These are phyloP conservation scores for Corydoras sp. DNA, from an alignment of 2,113 vertebrate species.

Conservation along the genomic window DNA sequence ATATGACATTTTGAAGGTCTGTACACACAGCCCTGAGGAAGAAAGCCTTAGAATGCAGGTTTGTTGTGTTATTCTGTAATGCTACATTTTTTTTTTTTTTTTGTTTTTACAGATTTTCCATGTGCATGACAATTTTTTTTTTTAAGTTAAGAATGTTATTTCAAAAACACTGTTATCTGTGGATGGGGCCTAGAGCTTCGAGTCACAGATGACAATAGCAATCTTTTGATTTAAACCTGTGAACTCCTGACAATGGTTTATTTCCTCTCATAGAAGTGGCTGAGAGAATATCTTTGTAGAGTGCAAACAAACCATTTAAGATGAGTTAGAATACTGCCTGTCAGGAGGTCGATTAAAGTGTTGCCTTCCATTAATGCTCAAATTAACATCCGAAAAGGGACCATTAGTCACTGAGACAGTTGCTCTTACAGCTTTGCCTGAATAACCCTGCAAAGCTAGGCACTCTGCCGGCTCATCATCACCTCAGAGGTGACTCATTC, in stretches of 20 bases:
- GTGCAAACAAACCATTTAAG: slow-evolving; percentile 12
- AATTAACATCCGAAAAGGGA: slow-evolving; percentile 34
- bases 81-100: too few relatives aligned
- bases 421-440: not conserved
- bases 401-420: slow-evolving; percentile 35
- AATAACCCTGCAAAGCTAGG: slow-evolving; percentile 11
- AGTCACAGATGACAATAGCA: not conserved
- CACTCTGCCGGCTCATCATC: slow-evolving; percentile 24
- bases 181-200: too few relatives aligned
- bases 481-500: slow-evolving; percentile 40
- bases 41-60: too few relatives aligned
- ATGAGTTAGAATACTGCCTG: slow-evolving; percentile 18
- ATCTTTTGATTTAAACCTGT: not conserved
- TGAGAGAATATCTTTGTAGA: not conserved
- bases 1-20: too few relatives aligned
- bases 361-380: slow-evolving; percentile 20
- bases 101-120: too few relatives aligned
- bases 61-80: too few relatives aligned
- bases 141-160: too few relatives aligned
- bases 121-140: too few relatives aligned
- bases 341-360: slow-evolving; percentile 30
- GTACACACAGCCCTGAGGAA: too few relatives aligned
- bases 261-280: not conserved
- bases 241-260: not conserved
- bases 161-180: too few relatives aligned